Conservation (phyloP, 1,140 invertebrate genomes). For the Orius laevigatus region DNA sequence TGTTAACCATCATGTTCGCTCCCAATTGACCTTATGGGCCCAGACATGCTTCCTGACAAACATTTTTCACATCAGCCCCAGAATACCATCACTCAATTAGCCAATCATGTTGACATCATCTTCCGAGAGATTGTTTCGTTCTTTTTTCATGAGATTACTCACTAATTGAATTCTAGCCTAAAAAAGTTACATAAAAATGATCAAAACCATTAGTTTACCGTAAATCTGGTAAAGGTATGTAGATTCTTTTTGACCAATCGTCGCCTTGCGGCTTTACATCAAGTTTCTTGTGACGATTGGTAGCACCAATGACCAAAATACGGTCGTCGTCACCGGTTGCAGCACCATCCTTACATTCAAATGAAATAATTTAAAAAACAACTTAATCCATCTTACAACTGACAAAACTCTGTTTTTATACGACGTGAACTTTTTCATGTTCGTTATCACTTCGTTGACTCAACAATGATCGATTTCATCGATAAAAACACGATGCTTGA, state of each 20-base stretch:
- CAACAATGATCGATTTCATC: conserved; percentile 87
- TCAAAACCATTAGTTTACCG: background rate
- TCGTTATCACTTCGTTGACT: conserved; percentile 76
- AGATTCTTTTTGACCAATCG: conserved; percentile 76
- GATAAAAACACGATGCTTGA: conserved; percentile 65
- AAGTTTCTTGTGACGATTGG: conserved; percentile 86
- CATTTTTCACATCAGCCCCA: conserved; percentile 81
- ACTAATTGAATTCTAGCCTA: conserved; percentile 64
- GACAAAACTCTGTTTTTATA: conserved; percentile 93
- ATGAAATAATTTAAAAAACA: background rate
- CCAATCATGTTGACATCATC: conserved; percentile 67
- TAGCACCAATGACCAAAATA: conserved; percentile 75
- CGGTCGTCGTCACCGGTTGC: conserved; percentile 61
- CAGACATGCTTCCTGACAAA: conserved; percentile 83
- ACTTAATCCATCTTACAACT: too few species aligned
- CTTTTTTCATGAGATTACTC: conserved; percentile 52
- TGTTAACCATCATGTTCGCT: conserved; percentile 51
- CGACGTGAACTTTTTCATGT: conserved; percentile 78
- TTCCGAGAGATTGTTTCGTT: conserved; percentile 52
- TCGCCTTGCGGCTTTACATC: conserved; percentile 80
- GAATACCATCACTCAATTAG: conserved; percentile 67
- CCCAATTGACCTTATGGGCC: conserved; percentile 68
- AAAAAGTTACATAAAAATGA: conserved; percentile 13
- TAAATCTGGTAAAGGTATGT: conserved; percentile 72
- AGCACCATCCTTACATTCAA: conserved; percentile 45